Conservation (phyloP, 2,113 vertebrate species). For the Coryphaenoides rupestris region DNA sequence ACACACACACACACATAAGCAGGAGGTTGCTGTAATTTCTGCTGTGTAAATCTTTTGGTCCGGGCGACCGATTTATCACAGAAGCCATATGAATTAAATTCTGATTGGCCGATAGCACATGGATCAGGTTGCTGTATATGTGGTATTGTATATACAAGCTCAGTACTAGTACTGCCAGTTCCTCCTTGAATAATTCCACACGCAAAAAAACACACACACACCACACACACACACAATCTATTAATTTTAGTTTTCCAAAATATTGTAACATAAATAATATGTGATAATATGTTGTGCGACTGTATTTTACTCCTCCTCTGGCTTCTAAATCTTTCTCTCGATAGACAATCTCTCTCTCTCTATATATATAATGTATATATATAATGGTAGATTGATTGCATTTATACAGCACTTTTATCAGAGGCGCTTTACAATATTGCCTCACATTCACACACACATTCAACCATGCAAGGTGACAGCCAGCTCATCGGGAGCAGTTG, state of each 20-base stretch:
- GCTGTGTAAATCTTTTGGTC: background rate
- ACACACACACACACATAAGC: constrained; percentile 1
- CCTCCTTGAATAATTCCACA: background rate
- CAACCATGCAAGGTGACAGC: too few species aligned
- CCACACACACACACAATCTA: background rate
- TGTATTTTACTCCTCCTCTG: background rate
- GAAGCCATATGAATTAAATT: background rate
- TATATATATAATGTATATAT: too few species aligned
- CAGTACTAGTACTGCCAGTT: background rate
- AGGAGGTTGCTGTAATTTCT: background rate
- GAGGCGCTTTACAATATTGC: too few species aligned
- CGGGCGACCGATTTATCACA: background rate
- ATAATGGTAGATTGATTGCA: too few species aligned
- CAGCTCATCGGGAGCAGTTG: too few species aligned
- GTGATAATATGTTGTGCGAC: too few species aligned
- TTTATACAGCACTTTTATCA: too few species aligned
- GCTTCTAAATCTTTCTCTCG: background rate
- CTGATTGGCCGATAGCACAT: too few species aligned
- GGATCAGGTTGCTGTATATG: too few species aligned
- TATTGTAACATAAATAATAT: too few species aligned
- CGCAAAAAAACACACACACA: background rate
- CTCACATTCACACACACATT: too few species aligned
- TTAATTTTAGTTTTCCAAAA: background rate
- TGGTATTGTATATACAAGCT: background rate
- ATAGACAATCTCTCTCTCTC: background rate